phyloP scores from a whole-genome alignment of 2,113 vertebrate species.

The Antechinus stuartii region DNA sequence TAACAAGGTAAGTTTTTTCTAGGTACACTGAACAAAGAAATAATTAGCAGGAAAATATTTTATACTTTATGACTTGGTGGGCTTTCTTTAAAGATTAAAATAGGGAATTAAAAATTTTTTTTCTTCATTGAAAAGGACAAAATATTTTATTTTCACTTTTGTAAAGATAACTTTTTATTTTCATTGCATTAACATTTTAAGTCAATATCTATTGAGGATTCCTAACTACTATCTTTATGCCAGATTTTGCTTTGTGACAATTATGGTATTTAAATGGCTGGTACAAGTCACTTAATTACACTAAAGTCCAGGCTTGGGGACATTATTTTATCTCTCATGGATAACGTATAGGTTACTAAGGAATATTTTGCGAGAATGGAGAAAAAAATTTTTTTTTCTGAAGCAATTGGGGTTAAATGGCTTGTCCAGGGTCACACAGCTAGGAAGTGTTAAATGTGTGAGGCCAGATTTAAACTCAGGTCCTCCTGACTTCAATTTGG shows the following conservation, averaged over 20 bases:
- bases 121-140: background rate
- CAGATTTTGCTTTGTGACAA: background rate
- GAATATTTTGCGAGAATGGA: background rate
- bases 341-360: background rate
- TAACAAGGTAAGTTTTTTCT: constrained; percentile 91
- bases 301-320: background rate
- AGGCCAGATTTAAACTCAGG: too few relatives aligned
- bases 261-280: background rate
- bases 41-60: constrained; percentile 7
- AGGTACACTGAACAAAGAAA: constrained; percentile 13
- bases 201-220: background rate
- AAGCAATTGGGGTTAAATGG: too few relatives aligned
- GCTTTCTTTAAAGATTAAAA: constrained; percentile 57
- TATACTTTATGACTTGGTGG: constrained; percentile 14
- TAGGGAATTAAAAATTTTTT: constrained; percentile 36
- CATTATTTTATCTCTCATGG: background rate
- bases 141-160: background rate
- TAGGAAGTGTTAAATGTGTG: too few relatives aligned
- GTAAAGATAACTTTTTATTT: background rate
- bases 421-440: too few relatives aligned
- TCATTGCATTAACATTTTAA: background rate
- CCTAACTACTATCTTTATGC: background rate
- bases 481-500: too few relatives aligned
- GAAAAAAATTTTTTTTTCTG: too few relatives aligned
- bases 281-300: background rate